Percentiles rank a stretch among this genome's conserved stretches.
Evolutionary conservation across 1,140 invertebrate species (phyloP).

Genomic region (Phortica variegata): DNA sequence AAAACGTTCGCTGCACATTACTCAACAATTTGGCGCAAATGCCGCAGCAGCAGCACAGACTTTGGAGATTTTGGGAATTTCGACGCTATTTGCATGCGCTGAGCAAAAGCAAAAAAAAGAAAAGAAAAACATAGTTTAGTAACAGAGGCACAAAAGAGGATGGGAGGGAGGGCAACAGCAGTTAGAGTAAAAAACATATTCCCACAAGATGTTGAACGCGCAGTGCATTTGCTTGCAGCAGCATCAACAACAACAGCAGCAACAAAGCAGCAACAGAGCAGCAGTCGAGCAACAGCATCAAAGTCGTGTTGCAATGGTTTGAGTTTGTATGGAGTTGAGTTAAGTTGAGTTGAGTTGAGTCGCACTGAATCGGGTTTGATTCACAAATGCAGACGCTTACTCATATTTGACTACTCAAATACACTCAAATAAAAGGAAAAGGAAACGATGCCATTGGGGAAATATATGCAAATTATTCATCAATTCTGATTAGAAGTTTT

Average conservation of each 20-base stretch:
- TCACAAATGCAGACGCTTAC: slow-evolving; percentile 5
- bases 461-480: slow-evolving; percentile 57
- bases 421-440: slow-evolving; percentile 46
- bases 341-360: no score
- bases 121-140: no score
- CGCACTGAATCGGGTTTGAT: no score
- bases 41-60: slow-evolving; percentile 8
- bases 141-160: no score
- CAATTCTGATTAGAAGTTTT: slow-evolving; percentile 54
- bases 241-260: neutral
- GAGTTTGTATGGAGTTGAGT: neutral
- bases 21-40: neutral
- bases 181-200: no score
- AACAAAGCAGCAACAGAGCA: neutral
- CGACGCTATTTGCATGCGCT: slow-evolving; percentile 48
- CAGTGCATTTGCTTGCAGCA: no score
- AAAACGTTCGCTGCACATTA: slow-evolving; percentile 7
- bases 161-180: no score
- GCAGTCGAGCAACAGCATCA: slow-evolving; percentile 7
- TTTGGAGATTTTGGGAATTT: slow-evolving; percentile 50
- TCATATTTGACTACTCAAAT: slow-evolving; percentile 5
- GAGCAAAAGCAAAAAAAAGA: slow-evolving; percentile 15
- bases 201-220: no score
- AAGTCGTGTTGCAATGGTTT: slow-evolving; percentile 15
- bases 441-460: slow-evolving; percentile 52